Percentiles rank a stretch among this genome's conserved stretches.
Conservation (phyloP, 2,797 vertebrate species). For the Rachycentron canadum region DNA sequence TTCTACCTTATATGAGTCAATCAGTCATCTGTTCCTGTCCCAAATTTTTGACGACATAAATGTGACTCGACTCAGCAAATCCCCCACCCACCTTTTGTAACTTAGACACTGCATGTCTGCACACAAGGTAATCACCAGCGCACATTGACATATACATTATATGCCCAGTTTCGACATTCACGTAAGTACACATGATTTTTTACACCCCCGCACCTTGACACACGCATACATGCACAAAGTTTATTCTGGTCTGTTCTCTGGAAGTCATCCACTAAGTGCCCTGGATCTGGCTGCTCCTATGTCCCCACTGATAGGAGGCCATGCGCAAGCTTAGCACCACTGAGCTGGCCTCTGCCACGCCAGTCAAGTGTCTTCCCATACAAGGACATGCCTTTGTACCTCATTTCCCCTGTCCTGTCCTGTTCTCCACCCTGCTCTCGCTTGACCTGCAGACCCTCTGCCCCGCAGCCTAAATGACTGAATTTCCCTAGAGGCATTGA, state of each 20-base stretch:
- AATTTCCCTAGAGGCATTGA: conserved; percentile 39
- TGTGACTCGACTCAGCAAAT: conserved; percentile 62
- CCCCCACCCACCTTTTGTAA: conserved; percentile 17
- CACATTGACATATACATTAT: background rate
- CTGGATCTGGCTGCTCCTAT: conserved; percentile 67
- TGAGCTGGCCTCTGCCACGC: conserved; percentile 71
- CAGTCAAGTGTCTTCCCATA: conserved; percentile 84
- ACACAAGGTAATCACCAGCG: conserved; percentile 8
- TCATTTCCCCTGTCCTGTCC: conserved; percentile 56
- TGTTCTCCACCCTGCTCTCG: conserved; percentile 61
- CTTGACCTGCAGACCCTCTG: conserved; percentile 59
- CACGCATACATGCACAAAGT: conserved; percentile 24
- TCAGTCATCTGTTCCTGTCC: conserved; percentile 64
- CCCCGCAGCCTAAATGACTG: conserved; percentile 57
- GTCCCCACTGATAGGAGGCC: conserved; percentile 76
- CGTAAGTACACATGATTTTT: conserved; percentile 20
- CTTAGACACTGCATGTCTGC: conserved; percentile 14
- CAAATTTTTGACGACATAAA: conserved; percentile 61
- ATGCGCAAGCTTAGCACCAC: conserved; percentile 66
- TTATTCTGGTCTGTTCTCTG: conserved; percentile 72
- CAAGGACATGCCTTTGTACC: conserved; percentile 81
- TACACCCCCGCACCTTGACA: conserved; percentile 1
- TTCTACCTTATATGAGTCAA: conserved; percentile 73
- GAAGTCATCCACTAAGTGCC: conserved; percentile 78
- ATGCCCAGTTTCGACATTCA: background rate